These are phyloP conservation scores for Spodoptera litura DNA, from an alignment of 1,140 invertebrate genomes.

Conservation along the genomic window DNA sequence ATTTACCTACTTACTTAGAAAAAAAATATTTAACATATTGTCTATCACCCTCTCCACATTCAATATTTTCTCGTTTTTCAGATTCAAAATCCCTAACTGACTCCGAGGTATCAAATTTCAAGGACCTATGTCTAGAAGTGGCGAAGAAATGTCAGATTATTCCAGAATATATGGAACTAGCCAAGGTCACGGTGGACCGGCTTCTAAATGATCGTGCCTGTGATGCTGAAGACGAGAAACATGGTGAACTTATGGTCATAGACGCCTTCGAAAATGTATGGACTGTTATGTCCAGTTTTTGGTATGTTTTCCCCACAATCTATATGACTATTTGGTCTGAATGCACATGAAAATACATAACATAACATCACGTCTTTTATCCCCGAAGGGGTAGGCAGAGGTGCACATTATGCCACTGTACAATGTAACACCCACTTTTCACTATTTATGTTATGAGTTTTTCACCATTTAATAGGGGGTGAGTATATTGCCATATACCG, in stretches of 20 bases:
- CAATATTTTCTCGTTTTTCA: constrained; percentile 18
- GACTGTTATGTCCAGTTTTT: constrained; percentile 75
- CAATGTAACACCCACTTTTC: too few relatives aligned
- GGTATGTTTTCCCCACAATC: constrained; percentile 58
- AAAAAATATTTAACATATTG: too few relatives aligned
- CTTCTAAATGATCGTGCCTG: constrained; percentile 51
- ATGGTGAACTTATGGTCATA: constrained; percentile 58
- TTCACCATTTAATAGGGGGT: too few relatives aligned
- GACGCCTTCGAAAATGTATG: constrained; percentile 74
- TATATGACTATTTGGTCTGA: background rate
- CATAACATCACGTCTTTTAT: too few relatives aligned
- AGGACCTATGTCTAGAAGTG: constrained; percentile 75
- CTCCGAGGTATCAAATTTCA: constrained; percentile 71
- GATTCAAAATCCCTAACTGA: constrained; percentile 66
- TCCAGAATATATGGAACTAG: constrained; percentile 80
- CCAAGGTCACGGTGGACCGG: constrained; percentile 69
- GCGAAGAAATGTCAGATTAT: constrained; percentile 78
- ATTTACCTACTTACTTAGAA: too few relatives aligned
- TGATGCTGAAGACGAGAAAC: constrained; percentile 37
- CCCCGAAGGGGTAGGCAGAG: too few relatives aligned
- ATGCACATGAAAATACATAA: too few relatives aligned
- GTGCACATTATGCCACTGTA: too few relatives aligned
- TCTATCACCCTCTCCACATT: background rate
- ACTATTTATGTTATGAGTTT: too few relatives aligned
- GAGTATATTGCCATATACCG: too few relatives aligned